Conservation (phyloP, 92 coral and sea anemone genomes). For the Pocillopora grandis region DNA sequence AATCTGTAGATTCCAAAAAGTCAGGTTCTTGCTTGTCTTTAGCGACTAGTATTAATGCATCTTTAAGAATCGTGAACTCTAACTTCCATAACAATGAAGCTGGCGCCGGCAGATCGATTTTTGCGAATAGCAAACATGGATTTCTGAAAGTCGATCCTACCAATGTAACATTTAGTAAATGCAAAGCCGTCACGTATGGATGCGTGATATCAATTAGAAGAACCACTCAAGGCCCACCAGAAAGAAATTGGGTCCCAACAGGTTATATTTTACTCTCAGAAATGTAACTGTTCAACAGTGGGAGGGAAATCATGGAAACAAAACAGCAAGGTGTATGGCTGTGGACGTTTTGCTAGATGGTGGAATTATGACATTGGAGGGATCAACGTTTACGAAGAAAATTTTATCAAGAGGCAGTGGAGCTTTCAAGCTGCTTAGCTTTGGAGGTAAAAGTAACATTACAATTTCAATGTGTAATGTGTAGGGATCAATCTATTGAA, state of each 20-base stretch:
- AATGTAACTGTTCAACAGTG: conserved; percentile 16
- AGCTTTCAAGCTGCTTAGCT: not conserved
- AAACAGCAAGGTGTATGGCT: not conserved
- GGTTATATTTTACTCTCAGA: not conserved
- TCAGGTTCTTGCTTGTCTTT: conserved; percentile 11
- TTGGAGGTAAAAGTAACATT: conserved; percentile 22
- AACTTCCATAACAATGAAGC: not conserved
- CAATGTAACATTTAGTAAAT: not conserved
- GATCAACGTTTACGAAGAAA: conserved; percentile 5
- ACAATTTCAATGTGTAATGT: not conserved
- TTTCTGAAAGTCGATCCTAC: not conserved
- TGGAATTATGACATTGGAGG: conserved; percentile 3
- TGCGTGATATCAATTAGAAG: conserved; percentile 10
- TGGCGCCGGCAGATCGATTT: conserved; percentile 3
- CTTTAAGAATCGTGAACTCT: not conserved
- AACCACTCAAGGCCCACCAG: not conserved
- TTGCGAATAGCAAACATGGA: not conserved
- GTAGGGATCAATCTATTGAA: no score
- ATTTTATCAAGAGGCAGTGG: not conserved
- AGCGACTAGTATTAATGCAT: not conserved
- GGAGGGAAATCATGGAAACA: not conserved
- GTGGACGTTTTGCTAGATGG: not conserved
- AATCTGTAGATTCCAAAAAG: not conserved
- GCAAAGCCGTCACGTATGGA: conserved; percentile 18
- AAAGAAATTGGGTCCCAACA: not conserved